Base-by-base conservation (phyloP, 2,797 vertebrate genomes). In the Clarias platycephalus region DNA sequence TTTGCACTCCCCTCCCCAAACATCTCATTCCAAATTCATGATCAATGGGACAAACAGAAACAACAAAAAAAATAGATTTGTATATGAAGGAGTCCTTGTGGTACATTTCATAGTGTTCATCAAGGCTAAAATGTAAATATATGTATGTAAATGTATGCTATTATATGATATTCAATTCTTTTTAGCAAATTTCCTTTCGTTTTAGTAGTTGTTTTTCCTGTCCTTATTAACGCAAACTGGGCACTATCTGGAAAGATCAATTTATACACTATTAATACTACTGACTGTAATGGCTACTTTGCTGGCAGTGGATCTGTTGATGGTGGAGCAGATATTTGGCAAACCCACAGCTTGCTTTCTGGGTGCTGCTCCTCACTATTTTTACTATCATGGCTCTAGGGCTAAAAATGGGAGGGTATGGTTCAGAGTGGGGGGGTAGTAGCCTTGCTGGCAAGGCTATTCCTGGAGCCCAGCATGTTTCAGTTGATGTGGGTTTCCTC, bases 401-500 rank as follows among this genome's bases (percentile, higher is more conserved):
- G 87, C 18, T 58, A 83, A 70, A 84, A 77, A 79, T 86, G 84
- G 82, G 68, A 85, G 86, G 86, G 76, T n/a, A 84, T 67, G 82
- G 85, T 72, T 71, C 20, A 57, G 78, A 49, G 68, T 64, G 80
- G 80, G 90, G 91, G 92, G 92, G 93, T 74, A 90, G 92, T 92
- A 91, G 91, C 92, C 89, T 93, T 84, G 80, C 79, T 83, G 93
- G 90, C 88, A 70, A 72, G 86, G 91, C 92, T 95, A 95, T 94
- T 95, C 94, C 93, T 94, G 92, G 94, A 95, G 94, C 93, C 91
- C 92, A 94, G 91, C 87, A 81, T 87, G 93, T 97, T 97, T 96
- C 97, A 97, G 97, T 98, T 98, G 96, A 97, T 98, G 96, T 97
- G 96, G 96, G 95, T 99, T 99, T 98, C 97, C 96, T 98, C 96